A percentile compares a stretch with the other conserved stretches of the same genome.
These are phyloP conservation scores for Montipora efflorescens DNA, from an alignment of 64 coral and sea anemone genomes.

Conservation along the genomic window DNA sequence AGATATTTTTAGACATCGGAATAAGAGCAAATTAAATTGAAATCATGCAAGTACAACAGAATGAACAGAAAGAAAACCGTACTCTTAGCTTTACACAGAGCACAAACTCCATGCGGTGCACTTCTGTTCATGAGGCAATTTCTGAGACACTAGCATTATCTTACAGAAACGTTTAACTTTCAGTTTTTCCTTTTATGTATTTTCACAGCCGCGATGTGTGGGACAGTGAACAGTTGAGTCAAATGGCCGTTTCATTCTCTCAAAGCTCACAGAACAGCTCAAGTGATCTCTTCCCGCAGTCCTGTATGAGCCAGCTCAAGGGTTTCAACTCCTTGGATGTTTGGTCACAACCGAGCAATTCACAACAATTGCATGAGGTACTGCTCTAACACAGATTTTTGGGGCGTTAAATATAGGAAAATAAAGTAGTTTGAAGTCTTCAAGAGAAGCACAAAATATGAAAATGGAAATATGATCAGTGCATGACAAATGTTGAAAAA, in stretches of 20 bases:
- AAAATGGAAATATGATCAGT: too few relatives aligned
- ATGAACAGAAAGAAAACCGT: too few relatives aligned
- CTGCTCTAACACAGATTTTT: background rate
- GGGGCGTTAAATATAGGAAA: background rate
- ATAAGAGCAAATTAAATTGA: too few relatives aligned
- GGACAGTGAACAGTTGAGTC: slow-evolving; percentile 88
- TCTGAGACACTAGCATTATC: too few relatives aligned
- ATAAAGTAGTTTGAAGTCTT: too few relatives aligned
- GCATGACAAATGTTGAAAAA: too few relatives aligned
- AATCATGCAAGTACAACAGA: too few relatives aligned
- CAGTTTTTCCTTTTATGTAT: background rate
- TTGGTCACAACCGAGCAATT: slow-evolving; percentile 66
- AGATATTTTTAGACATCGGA: too few relatives aligned
- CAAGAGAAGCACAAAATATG: too few relatives aligned
- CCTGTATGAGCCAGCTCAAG: slow-evolving; percentile 56
- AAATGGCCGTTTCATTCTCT: slow-evolving; percentile 60
- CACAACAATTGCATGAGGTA: slow-evolving; percentile 85
- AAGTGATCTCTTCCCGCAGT: slow-evolving; percentile 80
- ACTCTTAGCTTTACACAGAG: too few relatives aligned
- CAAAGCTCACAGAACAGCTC: slow-evolving; percentile 91
- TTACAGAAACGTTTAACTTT: background rate
- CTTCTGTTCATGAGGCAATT: too few relatives aligned
- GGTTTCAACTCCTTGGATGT: slow-evolving; percentile 42
- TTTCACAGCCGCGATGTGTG: slow-evolving; percentile 78
- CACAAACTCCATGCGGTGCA: too few relatives aligned